These are phyloP conservation scores for Melanerpes formicivorus DNA, from an alignment of 2,113 vertebrate species.

Conservation along the genomic window DNA sequence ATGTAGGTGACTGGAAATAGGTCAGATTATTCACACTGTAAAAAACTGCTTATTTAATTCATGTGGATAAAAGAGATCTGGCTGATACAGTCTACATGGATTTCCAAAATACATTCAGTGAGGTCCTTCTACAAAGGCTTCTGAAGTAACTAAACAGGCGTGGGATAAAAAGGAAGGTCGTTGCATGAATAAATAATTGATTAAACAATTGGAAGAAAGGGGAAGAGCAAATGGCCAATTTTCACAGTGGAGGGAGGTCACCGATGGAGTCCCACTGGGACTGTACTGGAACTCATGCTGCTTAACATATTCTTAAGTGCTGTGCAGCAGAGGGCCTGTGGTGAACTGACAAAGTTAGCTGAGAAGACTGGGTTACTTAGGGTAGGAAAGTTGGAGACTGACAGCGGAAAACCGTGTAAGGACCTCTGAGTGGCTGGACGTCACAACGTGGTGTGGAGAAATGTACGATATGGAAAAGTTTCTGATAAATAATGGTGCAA, in stretches of 20 bases:
- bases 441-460: background rate
- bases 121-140: background rate
- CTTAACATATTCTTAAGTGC: slow-evolving; percentile 4
- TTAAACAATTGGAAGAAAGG: slow-evolving; percentile 28
- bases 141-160: background rate
- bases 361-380: background rate
- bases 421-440: background rate
- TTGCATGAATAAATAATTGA: slow-evolving; percentile 48
- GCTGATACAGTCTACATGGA: background rate
- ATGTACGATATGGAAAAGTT: background rate
- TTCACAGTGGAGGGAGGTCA: slow-evolving; percentile 21
- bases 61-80: background rate
- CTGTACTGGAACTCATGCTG: background rate
- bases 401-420: background rate
- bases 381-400: background rate
- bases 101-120: slow-evolving; percentile 8
- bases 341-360: background rate
- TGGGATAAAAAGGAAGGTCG: slow-evolving; percentile 8
- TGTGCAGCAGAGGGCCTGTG: background rate
- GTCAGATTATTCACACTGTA: slow-evolving; percentile 31
- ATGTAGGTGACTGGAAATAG: slow-evolving; percentile 8
- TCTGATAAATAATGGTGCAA: background rate
- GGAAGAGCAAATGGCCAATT: slow-evolving; percentile 10
- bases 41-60: slow-evolving; percentile 3
- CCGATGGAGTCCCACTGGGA: background rate